phyloP scores from a whole-genome alignment of 2,888 invertebrate species.

The Tupiocoris notatus region DNA sequence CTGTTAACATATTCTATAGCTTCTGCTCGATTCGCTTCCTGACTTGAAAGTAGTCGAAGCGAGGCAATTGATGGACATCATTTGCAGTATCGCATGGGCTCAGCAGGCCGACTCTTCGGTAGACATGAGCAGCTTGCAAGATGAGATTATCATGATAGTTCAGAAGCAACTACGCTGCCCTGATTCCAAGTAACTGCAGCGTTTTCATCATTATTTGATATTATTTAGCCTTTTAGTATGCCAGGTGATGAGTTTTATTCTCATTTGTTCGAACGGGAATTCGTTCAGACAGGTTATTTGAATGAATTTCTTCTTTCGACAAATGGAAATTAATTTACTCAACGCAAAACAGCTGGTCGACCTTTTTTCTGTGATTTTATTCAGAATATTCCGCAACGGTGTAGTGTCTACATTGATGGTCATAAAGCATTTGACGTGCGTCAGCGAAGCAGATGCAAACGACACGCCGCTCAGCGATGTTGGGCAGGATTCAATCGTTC shows the following conservation, averaged over 20 bases:
- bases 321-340: too few species aligned
- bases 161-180: constrained; percentile 75
- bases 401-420: constrained; percentile 74
- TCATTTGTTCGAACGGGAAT: too few species aligned
- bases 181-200: constrained; percentile 58
- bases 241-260: too few species aligned
- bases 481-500: constrained; percentile 37
- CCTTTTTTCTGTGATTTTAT: too few species aligned
- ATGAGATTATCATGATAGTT: constrained; percentile 81
- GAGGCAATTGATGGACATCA: constrained; percentile 71
- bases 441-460: constrained; percentile 54
- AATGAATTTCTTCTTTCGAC: too few species aligned
- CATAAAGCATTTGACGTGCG: constrained; percentile 66
- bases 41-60: constrained; percentile 71
- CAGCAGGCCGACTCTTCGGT: constrained; percentile 55
- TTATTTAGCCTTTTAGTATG: too few species aligned
- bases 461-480: constrained; percentile 52
- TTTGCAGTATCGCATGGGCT: constrained; percentile 72
- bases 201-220: too few species aligned
- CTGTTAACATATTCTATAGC: constrained; percentile 53
- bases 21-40: constrained; percentile 72
- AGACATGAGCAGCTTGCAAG: constrained; percentile 60
- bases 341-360: too few species aligned
- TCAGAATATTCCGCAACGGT: constrained; percentile 57
- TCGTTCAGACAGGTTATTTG: not conserved